These are phyloP conservation scores for Podarcis lilfordi DNA, from an alignment of 2,797 vertebrate species.

Conservation along the genomic window DNA sequence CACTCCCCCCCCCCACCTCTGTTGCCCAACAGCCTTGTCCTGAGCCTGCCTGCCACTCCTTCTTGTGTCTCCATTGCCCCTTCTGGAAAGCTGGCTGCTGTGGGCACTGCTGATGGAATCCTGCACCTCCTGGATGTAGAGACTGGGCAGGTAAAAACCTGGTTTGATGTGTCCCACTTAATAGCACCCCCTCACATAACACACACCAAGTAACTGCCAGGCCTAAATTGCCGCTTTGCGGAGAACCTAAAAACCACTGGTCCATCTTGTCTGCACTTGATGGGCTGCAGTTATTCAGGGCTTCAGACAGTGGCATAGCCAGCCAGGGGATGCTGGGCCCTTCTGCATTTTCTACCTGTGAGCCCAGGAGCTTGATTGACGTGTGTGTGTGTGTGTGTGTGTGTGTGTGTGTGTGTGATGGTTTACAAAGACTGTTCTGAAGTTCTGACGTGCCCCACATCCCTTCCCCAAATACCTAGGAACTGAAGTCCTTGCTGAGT, in stretches of 20 bases:
- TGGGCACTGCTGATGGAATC: conserved; percentile 82
- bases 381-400: no score
- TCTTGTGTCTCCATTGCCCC: conserved; percentile 78
- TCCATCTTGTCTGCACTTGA: no score
- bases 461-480: conserved; percentile 69
- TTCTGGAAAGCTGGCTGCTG: conserved; percentile 75
- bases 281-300: no score
- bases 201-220: no score
- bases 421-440: not conserved
- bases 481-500: conserved; percentile 84
- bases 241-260: no score
- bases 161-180: not conserved
- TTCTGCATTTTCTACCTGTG: not conserved
- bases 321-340: no score
- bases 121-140: conserved; percentile 81
- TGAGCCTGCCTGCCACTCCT: conserved; percentile 63
- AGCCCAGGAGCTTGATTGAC: not conserved
- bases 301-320: no score
- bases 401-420: no score
- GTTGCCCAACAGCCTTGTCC: conserved; percentile 20
- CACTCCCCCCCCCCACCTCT: not conserved
- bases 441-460: not conserved
- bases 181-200: no score
- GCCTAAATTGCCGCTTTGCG: no score
- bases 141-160: conserved; percentile 81